These are phyloP conservation scores for Corvus moneduloides DNA, from an alignment of 2,113 vertebrate species.

Conservation along the genomic window DNA sequence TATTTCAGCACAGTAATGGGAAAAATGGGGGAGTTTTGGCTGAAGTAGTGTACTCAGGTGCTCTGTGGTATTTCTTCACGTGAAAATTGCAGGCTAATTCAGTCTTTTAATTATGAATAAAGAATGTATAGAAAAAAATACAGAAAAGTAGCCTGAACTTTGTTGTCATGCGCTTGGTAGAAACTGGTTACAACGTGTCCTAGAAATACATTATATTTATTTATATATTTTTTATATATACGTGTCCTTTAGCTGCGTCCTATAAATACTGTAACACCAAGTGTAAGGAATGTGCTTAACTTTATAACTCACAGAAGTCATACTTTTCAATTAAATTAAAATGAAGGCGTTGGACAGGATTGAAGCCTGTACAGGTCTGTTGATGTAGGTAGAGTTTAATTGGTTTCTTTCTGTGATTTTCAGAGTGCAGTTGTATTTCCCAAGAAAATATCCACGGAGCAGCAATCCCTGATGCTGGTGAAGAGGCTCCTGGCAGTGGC, in stretches of 20 bases:
- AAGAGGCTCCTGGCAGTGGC: conserved; percentile 94
- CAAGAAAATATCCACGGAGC: conserved; percentile 80
- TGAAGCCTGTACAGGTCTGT: too few relatives aligned
- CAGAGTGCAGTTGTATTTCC: conserved; percentile 82
- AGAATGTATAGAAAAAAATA: not conserved
- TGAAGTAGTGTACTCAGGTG: not conserved
- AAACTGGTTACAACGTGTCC: not conserved
- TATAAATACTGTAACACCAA: not conserved
- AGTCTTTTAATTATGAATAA: not conserved
- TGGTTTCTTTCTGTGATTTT: not conserved
- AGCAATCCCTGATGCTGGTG: conserved; percentile 87
- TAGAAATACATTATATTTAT: too few relatives aligned
- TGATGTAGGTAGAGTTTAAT: not conserved
- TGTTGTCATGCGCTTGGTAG: rapidly evolving
- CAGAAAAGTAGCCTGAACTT: not conserved
- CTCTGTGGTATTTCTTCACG: not conserved
- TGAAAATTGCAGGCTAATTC: not conserved
- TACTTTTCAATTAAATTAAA: not conserved
- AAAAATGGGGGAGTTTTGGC: not conserved
- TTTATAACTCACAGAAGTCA: rapidly evolving
- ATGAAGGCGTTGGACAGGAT: rapidly evolving
- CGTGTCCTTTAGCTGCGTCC: not conserved
- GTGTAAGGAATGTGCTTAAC: too few relatives aligned
- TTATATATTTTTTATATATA: not conserved
- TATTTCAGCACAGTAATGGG: not conserved